Percentiles rank a stretch among this genome's conserved stretches.
These are phyloP conservation scores for Takifugu rubripes DNA, from an alignment of 2,797 vertebrate genomes.

Conservation along the genomic window DNA sequence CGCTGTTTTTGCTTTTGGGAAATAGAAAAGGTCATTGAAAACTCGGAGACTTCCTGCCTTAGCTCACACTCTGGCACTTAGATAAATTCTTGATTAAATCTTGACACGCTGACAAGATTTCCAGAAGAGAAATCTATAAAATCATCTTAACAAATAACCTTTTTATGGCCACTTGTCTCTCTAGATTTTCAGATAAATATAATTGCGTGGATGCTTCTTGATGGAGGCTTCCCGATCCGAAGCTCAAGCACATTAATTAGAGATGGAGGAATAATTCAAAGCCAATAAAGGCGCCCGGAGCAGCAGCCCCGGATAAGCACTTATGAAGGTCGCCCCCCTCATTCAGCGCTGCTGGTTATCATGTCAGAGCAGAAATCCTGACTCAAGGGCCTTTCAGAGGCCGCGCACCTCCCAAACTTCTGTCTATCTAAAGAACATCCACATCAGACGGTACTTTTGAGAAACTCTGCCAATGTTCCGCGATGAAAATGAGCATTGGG, in stretches of 20 bases:
- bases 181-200: slow-evolving; percentile 49
- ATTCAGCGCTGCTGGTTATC: slow-evolving; percentile 60
- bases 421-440: neutral
- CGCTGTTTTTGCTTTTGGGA: too few relatives aligned
- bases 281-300: slow-evolving; percentile 59
- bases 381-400: neutral
- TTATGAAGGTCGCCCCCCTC: slow-evolving; percentile 65
- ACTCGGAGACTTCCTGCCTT: too few relatives aligned
- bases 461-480: too few relatives aligned
- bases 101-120: slow-evolving; percentile 14
- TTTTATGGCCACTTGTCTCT: slow-evolving; percentile 23
- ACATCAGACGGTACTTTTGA: neutral
- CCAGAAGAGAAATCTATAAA: slow-evolving; percentile 29
- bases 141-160: slow-evolving; percentile 30
- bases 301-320: slow-evolving; percentile 50
- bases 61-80: neutral
- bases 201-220: slow-evolving; percentile 42
- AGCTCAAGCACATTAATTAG: slow-evolving; percentile 52
- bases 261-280: slow-evolving; percentile 55
- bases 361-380: slow-evolving; percentile 32
- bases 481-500: too few relatives aligned
- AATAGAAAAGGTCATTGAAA: too few relatives aligned
- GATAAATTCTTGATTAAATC: slow-evolving; percentile 2
- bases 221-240: slow-evolving; percentile 39
- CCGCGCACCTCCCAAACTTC: neutral